phyloP scores from a whole-genome alignment of 2,888 invertebrate genomes.

The Leptinotarsa juncta region DNA sequence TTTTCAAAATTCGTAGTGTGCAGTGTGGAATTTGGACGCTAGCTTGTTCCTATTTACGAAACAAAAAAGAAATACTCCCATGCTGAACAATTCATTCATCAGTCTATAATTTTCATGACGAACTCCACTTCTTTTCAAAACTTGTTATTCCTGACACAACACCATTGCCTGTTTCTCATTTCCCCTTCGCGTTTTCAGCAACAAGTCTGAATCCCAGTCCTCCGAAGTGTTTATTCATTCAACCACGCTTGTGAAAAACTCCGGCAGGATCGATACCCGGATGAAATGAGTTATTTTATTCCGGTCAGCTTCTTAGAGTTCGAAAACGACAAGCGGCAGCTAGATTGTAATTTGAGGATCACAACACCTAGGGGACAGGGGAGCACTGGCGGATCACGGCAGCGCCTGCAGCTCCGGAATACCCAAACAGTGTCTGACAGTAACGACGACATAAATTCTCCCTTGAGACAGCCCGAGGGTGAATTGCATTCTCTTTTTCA shows the following conservation, averaged over 20 bases:
- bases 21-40: no score
- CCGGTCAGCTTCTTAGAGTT: conserved; percentile 61
- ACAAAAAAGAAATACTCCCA: no score
- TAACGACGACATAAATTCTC: conserved; percentile 66
- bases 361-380: conserved; percentile 64
- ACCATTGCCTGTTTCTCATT: background rate
- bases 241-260: conserved; percentile 8
- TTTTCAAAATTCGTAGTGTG: no score
- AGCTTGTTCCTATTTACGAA: no score
- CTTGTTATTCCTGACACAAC: conserved; percentile 9
- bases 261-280: conserved; percentile 34
- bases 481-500: conserved; percentile 51
- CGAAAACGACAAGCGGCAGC: conserved; percentile 57
- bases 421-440: conserved; percentile 65
- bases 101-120: background rate
- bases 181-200: conserved; percentile 6
- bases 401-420: conserved; percentile 48
- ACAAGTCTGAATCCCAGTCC: conserved; percentile 17
- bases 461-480: conserved; percentile 56
- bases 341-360: conserved; percentile 66
- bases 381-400: conserved; percentile 45
- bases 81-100: no score
- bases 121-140: background rate
- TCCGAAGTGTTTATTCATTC: conserved; percentile 14
- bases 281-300: conserved; percentile 56